These are phyloP conservation scores for Kryptolebias marmoratus DNA, from an alignment of 2,113 vertebrate genomes.

Conservation along the genomic window DNA sequence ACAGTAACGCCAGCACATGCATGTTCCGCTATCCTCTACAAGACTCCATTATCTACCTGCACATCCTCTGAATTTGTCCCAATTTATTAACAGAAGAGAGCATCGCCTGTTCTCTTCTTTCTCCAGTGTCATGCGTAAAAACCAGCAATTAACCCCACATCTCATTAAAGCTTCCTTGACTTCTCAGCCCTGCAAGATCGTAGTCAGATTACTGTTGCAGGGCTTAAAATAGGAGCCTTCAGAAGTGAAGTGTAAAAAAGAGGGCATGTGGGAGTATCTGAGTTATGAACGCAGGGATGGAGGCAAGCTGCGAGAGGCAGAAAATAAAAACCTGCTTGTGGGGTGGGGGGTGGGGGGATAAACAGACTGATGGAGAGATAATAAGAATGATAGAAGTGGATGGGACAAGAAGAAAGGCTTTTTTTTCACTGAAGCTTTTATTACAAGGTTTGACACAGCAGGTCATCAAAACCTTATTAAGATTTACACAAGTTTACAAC, in stretches of 20 bases:
- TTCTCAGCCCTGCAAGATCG: slow-evolving; percentile 79
- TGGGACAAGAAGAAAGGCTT: slow-evolving; percentile 1
- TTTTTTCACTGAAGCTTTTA: slow-evolving; percentile 58
- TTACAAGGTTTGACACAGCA: slow-evolving; percentile 64
- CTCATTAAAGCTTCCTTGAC: slow-evolving; percentile 86
- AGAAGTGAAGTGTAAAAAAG: slow-evolving; percentile 26
- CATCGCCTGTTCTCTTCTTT: slow-evolving; percentile 1
- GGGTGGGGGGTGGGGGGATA: background rate
- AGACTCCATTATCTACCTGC: slow-evolving; percentile 25
- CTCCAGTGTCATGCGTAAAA: slow-evolving; percentile 67
- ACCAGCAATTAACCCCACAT: slow-evolving; percentile 87
- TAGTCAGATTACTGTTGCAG: slow-evolving; percentile 60
- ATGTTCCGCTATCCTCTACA: background rate
- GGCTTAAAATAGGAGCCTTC: slow-evolving; percentile 71
- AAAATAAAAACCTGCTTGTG: background rate
- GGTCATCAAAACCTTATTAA: slow-evolving; percentile 76
- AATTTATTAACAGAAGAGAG: slow-evolving; percentile 71
- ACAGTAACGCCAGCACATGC: background rate
- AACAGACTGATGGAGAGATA: slow-evolving; percentile 25
- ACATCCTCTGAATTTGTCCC: slow-evolving; percentile 74
- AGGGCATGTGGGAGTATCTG: slow-evolving; percentile 27
- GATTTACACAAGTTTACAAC: slow-evolving; percentile 68
- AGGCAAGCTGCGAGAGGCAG: slow-evolving; percentile 17
- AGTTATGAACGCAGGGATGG: slow-evolving; percentile 14
- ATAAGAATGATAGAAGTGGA: background rate